phyloP scores from a whole-genome alignment of 2,888 invertebrate genomes.

The Ectobius pallidus region DNA sequence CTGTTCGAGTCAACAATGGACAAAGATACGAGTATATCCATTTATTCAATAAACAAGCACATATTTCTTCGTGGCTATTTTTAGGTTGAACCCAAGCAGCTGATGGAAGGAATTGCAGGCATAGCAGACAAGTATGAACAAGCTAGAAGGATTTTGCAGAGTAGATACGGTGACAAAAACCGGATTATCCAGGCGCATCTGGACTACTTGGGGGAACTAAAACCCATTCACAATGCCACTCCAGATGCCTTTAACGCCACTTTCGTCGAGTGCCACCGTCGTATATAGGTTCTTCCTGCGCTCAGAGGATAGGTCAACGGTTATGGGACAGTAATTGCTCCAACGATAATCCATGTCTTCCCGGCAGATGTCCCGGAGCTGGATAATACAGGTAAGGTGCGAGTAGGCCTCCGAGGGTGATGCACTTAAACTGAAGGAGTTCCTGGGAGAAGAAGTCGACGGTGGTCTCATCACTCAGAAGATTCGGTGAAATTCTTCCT shows the following conservation, averaged over 20 bases:
- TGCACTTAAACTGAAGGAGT: too few relatives aligned
- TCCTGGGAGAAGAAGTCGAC: too few relatives aligned
- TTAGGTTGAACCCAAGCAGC: neutral
- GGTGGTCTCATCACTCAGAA: too few relatives aligned
- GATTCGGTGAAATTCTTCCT: too few relatives aligned
- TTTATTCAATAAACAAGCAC: neutral
- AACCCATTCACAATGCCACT: neutral
- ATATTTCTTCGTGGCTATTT: slow-evolving; percentile 12
- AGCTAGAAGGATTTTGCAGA: neutral
- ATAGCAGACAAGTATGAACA: neutral
- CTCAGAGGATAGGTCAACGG: neutral
- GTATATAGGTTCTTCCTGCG: neutral
- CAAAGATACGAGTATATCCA: neutral
- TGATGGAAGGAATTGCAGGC: slow-evolving; percentile 4
- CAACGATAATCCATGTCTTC: neutral
- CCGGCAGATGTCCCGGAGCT: neutral
- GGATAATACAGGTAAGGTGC: too few relatives aligned
- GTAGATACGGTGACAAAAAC: neutral
- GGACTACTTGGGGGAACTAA: neutral
- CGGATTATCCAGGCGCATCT: slow-evolving; percentile 18
- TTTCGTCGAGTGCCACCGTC: neutral
- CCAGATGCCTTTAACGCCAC: neutral
- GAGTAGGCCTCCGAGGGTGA: too few relatives aligned
- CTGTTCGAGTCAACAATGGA: slow-evolving; percentile 10
- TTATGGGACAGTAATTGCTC: neutral